These are phyloP conservation scores for Takifugu flavidus DNA, from an alignment of 2,113 vertebrate genomes.

Conservation along the genomic window DNA sequence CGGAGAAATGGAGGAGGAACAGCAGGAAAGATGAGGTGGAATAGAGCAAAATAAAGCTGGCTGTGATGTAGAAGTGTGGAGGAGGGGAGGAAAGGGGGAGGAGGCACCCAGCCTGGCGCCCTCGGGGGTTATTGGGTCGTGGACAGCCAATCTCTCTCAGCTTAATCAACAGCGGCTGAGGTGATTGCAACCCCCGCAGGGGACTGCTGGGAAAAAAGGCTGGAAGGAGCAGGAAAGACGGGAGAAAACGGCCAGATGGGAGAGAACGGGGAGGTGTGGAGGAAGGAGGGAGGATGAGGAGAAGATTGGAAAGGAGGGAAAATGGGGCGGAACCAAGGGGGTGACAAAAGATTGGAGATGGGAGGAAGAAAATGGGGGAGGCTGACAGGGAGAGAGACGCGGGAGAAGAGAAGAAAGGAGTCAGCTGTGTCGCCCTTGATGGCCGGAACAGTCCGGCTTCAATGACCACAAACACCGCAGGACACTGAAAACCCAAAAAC, in stretches of 20 bases:
- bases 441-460: too few species aligned
- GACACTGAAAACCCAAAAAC: too few species aligned
- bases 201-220: conserved; percentile 46
- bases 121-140: conserved; percentile 71
- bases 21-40: conserved; percentile 10
- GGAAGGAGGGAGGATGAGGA: conserved; percentile 20
- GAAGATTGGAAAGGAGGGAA: conserved; percentile 41
- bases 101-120: conserved; percentile 21
- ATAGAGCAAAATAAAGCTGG: conserved; percentile 41
- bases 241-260: conserved; percentile 18
- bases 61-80: conserved; percentile 29
- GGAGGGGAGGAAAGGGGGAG: conserved; percentile 7
- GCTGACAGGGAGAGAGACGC: neutral
- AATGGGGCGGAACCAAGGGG: conserved; percentile 8
- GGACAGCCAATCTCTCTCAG: conserved; percentile 75
- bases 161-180: conserved; percentile 74
- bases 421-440: too few species aligned
- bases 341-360: conserved; percentile 20
- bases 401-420: too few species aligned
- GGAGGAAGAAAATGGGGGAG: neutral
- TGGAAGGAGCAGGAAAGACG: conserved; percentile 11
- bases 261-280: conserved; percentile 32
- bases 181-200: conserved; percentile 64
- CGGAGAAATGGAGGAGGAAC: conserved; percentile 10
- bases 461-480: too few species aligned